Evolutionary conservation across 2,888 invertebrate genomes (phyloP), one percentile per base, ranked within the genome.

Genomic region (Conchocele bisecta): DNA sequence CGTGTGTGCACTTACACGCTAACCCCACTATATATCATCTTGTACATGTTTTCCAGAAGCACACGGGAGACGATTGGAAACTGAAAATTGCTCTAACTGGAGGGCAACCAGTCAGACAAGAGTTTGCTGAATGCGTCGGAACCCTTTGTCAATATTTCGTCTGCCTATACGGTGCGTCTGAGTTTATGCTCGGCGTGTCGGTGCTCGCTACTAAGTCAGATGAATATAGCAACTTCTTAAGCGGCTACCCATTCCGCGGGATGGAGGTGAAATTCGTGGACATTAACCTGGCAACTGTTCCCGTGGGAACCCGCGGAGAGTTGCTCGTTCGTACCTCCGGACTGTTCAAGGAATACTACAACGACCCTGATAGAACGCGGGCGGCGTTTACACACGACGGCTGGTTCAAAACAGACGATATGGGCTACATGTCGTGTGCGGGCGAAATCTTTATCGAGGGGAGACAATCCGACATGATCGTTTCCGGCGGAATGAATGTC

Each of bases 321-420:
- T 13, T 63, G 11, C 44, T 35, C 35, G 22, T 63, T 15, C 17
- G 41, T 22, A 9, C 13, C 7, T 22, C 20, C 5, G 26, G 15
- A 6, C 35, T 51, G 6, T 42, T 42, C 20, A 24, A 41, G 31
- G 65, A 29, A 13, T 58, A 58, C 22, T 31, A 28, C n/a, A 57
- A 65, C 28, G 65, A 46, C 28, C 24, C 17, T 11, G 57, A 65
- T 22, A 48, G 41, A 29, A 65, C 46, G 7, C 29, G 29, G 9
- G 9, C 9, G 9, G 46, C n/a, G 2, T 57, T 33, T n/a, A 59
- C 54, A 13, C 20, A 28, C 13, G 60, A 64, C 33, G 65, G 59
- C 2, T 71, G 70, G 70, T 71, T 24, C 41, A 64, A 50, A 37
- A 60, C 70, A 20, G 70, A 60, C 33, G 70, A 71, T 26, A 56